phyloP scores from a whole-genome alignment of 1,140 invertebrate genomes.

The Alviniconcha marisindica region DNA sequence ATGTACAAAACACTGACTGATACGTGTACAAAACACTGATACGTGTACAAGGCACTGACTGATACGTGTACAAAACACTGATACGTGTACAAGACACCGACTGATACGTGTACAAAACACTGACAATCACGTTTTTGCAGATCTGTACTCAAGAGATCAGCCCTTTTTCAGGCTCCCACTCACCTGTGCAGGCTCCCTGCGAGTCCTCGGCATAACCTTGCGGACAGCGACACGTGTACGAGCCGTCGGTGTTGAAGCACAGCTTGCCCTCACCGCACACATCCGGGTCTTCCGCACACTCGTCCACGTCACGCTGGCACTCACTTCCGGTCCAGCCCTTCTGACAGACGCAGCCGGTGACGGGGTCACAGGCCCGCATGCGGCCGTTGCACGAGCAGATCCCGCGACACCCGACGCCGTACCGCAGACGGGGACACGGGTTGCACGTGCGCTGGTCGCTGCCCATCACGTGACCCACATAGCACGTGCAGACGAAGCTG shows the following conservation, averaged over 20 bases:
- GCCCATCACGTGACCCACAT: constrained; percentile 39
- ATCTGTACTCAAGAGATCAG: no score
- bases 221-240: neutral
- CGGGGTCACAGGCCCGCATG: no score
- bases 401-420: no score
- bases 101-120: no score
- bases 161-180: no score
- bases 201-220: neutral
- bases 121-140: no score
- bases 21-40: no score
- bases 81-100: no score
- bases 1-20: no score
- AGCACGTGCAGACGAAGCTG: constrained; percentile 55
- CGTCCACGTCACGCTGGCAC: constrained; percentile 39
- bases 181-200: constrained; percentile 33
- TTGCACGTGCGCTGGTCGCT: constrained; percentile 22
- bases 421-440: constrained; percentile 30
- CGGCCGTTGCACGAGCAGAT: constrained; percentile 20
- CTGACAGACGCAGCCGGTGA: constrained; percentile 45
- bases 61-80: no score
- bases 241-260: neutral
- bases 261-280: neutral
- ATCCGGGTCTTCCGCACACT: constrained; percentile 18
- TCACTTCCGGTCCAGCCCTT: constrained; percentile 39
- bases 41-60: no score